Base-by-base conservation (phyloP, 2,888 invertebrate species). In the Ichneumoninae sp. region DNA sequence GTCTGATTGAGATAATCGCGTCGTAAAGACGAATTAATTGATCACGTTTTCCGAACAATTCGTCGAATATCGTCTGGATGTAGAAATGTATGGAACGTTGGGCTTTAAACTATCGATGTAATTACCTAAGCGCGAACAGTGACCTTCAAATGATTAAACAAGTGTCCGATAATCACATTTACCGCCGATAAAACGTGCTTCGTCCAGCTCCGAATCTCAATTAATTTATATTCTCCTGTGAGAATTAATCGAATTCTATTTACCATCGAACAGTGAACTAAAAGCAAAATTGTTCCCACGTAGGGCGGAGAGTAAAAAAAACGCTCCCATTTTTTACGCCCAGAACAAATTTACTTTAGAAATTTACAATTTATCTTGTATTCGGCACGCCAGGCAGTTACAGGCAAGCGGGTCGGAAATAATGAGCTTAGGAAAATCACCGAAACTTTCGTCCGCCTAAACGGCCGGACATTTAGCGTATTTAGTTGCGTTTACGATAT, bases 11-110 rank as follows among this genome's bases (percentile, higher is more conserved):
- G 63, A 74, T 81, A 52, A 63, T 57, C 10, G 60, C 26, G 36
- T 63, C 33, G 19, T 19, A 65, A 63, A 22, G 57, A 50, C 16
- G 54, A 65, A 78, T 75, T 44, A 22, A 75, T 69, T 79, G 74
- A 52, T 73, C 65, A 70, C 16, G 65, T 63, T 19, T 54, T 13
- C 54, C 30, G 26, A 73, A 54, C 54, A 65, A 33, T 54, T 19
- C 57, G 65, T 16, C 63, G 30, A 30, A 16, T 8, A 63, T 50
- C 44, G 30, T 47, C 30, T 40, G 52, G 19, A 16, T 54, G 19
- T n/a, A 19, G 52, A 54, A 19, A 19, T 54, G 7, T 54, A 6
- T 7, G 19, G 52, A 50, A 6, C 0, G 3, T 19, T 19, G 52
- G 52, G 7, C 19, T 19, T 19, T 22, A 19, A 54, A 54, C 52